phyloP scores from a whole-genome alignment of 2,888 invertebrate genomes.

The Eremobia ochroleuca region DNA sequence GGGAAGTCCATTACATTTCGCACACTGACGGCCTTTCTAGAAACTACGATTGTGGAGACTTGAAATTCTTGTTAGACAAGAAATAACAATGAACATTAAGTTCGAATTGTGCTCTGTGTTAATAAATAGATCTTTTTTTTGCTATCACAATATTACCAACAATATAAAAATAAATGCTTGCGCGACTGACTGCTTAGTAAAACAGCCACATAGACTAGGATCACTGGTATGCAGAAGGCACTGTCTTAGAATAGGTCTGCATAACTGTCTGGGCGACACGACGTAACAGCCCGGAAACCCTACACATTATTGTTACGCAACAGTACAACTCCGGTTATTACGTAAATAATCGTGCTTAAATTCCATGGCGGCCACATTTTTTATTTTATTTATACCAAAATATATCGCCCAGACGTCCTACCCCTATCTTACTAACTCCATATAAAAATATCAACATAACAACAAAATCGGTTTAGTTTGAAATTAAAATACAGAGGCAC shows the following conservation, averaged over 20 bases:
- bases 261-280: slow-evolving; percentile 36
- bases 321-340: slow-evolving; percentile 83
- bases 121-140: slow-evolving; percentile 76
- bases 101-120: slow-evolving; percentile 76
- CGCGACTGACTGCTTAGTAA: slow-evolving; percentile 83
- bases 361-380: slow-evolving; percentile 17
- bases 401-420: slow-evolving; percentile 53
- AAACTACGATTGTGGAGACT: slow-evolving; percentile 68
- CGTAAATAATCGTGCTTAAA: slow-evolving; percentile 59
- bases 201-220: slow-evolving; percentile 87
- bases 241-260: slow-evolving; percentile 72
- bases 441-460: slow-evolving; percentile 70
- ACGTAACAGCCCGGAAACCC: slow-evolving; percentile 35
- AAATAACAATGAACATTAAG: slow-evolving; percentile 72
- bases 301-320: slow-evolving; percentile 65
- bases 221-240: slow-evolving; percentile 89
- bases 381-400: slow-evolving; percentile 24
- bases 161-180: slow-evolving; percentile 90
- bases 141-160: slow-evolving; percentile 83
- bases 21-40: slow-evolving; percentile 66
- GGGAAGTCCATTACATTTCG: slow-evolving; percentile 69
- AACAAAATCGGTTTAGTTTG: slow-evolving; percentile 65
- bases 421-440: slow-evolving; percentile 56
- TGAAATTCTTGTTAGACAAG: slow-evolving; percentile 79
- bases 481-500: slow-evolving; percentile 71